A percentile compares a stretch with the other conserved stretches of the same genome.
These are phyloP conservation scores for Spinus olivaceus DNA, from an alignment of 2,797 vertebrate genomes.

Conservation along the genomic window DNA sequence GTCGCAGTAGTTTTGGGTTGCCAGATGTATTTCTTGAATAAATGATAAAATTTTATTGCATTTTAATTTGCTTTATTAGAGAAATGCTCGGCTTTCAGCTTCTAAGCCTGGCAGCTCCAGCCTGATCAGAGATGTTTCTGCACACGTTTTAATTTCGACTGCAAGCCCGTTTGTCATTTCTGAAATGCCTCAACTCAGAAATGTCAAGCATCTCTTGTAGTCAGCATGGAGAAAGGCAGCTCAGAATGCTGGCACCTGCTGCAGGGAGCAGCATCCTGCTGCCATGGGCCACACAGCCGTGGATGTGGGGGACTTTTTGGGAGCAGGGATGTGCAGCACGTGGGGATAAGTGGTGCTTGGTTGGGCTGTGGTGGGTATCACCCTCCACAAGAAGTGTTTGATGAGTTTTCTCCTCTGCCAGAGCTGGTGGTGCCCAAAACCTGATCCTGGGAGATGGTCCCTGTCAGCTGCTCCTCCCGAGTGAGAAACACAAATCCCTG, in stretches of 20 bases:
- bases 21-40: neutral
- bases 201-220: constrained; percentile 43
- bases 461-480: neutral
- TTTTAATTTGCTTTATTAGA: constrained; percentile 8
- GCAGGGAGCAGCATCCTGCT: neutral
- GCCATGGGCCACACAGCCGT: accelerated
- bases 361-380: neutral
- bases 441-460: accelerated
- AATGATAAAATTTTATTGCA: neutral
- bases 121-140: neutral
- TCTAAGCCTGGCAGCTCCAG: neutral
- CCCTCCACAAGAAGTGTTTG: neutral
- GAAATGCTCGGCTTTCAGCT: neutral
- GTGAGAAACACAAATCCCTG: neutral
- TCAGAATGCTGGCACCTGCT: neutral
- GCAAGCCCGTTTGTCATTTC: neutral
- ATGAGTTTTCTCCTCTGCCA: neutral
- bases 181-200: neutral
- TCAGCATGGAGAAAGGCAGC: neutral
- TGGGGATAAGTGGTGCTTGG: neutral
- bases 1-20: neutral
- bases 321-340: accelerated
- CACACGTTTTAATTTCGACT: neutral
- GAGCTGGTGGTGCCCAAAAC: accelerated
- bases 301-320: neutral